Percentiles rank a stretch among this genome's conserved stretches.
Evolutionary conservation across 2,113 vertebrate species (phyloP).

Genomic region (Rhipidura dahli): DNA sequence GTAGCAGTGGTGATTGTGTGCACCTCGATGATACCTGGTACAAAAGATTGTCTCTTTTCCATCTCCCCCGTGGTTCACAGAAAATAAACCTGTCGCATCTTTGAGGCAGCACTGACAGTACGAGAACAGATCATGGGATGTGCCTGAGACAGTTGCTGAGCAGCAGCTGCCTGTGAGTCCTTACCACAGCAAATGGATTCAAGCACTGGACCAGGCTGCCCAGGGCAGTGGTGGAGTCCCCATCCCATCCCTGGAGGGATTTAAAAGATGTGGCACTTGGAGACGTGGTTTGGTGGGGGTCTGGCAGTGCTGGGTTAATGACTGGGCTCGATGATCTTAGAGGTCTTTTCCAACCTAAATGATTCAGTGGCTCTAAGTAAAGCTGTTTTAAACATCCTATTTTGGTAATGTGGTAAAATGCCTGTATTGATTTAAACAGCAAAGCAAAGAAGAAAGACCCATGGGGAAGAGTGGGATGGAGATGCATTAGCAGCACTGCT

Average conservation of each 20-base stretch:
- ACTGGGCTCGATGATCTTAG: background rate
- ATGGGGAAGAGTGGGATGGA: background rate
- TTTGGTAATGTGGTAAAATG: background rate
- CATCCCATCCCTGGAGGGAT: background rate
- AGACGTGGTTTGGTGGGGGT: background rate
- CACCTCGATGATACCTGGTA: background rate
- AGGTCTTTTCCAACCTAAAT: background rate
- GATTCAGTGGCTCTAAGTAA: background rate
- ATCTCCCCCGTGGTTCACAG: background rate
- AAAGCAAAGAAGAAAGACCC: background rate
- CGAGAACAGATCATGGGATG: background rate
- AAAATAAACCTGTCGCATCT: conserved; percentile 7
- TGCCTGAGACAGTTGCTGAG: background rate
- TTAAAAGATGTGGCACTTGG: background rate
- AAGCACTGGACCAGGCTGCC: background rate
- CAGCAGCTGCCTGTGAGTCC: background rate
- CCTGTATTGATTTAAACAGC: background rate
- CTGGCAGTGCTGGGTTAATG: background rate
- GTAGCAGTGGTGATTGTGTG: background rate
- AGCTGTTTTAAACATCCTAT: background rate
- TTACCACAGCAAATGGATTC: background rate
- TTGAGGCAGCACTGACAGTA: background rate
- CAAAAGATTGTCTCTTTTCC: background rate
- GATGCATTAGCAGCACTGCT: background rate
- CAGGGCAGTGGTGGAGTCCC: background rate